Base-by-base conservation (phyloP, 2,888 invertebrate species). In the Pyrrhosoma nymphula region DNA sequence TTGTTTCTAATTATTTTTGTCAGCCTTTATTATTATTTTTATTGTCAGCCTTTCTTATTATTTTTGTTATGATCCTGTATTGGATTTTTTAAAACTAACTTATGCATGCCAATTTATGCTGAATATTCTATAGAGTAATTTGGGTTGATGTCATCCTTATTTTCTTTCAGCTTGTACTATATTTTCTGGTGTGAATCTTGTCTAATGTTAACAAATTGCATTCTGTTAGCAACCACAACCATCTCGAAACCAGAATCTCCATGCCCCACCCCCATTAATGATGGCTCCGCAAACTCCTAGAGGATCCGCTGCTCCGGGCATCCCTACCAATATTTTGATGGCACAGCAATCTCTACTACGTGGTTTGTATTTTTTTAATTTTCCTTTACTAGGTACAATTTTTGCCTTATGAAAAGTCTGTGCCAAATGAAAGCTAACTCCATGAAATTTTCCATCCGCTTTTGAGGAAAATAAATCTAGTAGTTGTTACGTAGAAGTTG, bases 251-350 rank as follows among this genome's bases (percentile, higher is more conserved):
- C 96, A 97, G 96, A 97, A 97, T 96, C 97, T 97, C 95, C 97
- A 97, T 95, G 97, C 97, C 95, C 97, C 97, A 47, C 97, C 98
- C 8, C 97, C 97, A 90, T 97, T 97, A 95, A 96, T 97, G 96
- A 97, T 97, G 96, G 97, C 98, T 60, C 97, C 97, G 12, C 97
- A 97, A 63, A 97, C 97, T 75, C 97, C 97, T 96, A 97, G 97
- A 96, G 97, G 97, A 88, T 97, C 97, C 88, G 97, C 97, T 56
- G 96, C 97, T 95, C 97, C 97, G 60, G 97, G 97, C 95, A 97
- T 97, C 96, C 97, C 97, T 95, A 97, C 97, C 75, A 97, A 97
- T 96, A 97, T 97, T 97, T 97, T 97, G 39, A 97, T 97, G 97
- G 97, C 97, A 14, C 97, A 97, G 95, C 97, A 97, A 96, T 97